Evolutionary conservation across 2,888 invertebrate genomes (phyloP).

Genomic region (Omphaloscelis lunosa): DNA sequence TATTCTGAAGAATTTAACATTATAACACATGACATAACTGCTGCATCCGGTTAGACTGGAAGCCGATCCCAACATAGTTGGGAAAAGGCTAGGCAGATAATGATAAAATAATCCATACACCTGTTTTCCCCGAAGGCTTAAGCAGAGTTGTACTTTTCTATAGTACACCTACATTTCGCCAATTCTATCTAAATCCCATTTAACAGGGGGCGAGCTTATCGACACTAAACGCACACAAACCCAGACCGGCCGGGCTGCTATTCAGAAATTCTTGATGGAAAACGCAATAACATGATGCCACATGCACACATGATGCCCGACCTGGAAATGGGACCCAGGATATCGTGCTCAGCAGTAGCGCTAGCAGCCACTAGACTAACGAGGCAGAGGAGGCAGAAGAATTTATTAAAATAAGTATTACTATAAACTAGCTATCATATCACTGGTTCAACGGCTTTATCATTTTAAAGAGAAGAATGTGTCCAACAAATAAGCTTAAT

Average conservation of each 20-base stretch:
- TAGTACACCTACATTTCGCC: not conserved
- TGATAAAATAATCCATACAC: not conserved
- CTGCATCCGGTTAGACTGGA: not conserved
- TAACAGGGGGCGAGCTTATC: too few species aligned
- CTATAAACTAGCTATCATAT: not conserved
- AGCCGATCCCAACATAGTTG: not conserved
- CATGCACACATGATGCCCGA: not conserved
- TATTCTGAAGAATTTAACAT: not conserved
- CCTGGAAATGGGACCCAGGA: not conserved
- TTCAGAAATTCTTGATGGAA: too few species aligned
- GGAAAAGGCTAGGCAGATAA: not conserved
- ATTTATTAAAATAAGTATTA: not conserved
- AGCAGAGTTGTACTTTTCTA: not conserved
- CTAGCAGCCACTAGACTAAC: not conserved
- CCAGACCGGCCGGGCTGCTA: not conserved
- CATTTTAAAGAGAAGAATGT: not conserved
- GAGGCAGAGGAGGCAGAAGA: not conserved
- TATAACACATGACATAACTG: not conserved
- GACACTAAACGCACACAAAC: rapidly evolving
- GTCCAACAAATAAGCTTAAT: too few species aligned
- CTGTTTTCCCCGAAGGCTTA: too few species aligned
- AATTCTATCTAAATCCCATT: not conserved
- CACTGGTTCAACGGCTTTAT: not conserved
- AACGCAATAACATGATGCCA: too few species aligned
- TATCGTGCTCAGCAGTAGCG: not conserved